Evolutionary conservation across 2,113 vertebrate genomes (phyloP), one percentile per base, ranked within the genome.

Genomic region (Zosterops hypoxanthus): DNA sequence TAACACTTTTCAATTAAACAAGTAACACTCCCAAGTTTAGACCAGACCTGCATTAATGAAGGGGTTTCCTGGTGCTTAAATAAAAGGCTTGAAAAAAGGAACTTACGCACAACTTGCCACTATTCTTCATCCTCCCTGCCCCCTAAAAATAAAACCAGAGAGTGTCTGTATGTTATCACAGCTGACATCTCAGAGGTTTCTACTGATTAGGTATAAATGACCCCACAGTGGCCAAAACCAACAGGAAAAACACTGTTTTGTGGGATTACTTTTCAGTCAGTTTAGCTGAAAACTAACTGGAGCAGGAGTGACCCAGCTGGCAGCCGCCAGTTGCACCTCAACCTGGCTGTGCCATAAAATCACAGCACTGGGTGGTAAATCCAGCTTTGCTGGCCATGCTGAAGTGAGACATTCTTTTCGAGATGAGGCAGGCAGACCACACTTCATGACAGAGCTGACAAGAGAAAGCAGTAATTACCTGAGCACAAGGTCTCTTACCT

Each of bases 401-500:
- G 4, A 18, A 80, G n/a, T 2, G 33, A 59, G 50, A 64, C 22
- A 28, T 33, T 57, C 42, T 22, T 81, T 57, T 41, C 0, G 0
- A 61, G 57, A 28, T 14, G 47, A 83, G 65, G 66, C 83, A 47
- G 53, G 77, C 47, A 85, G 72, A 57, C 10, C 64, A 23, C 28
- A 14, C 55, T 66, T 84, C 8, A 16, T 23, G n/a, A 46, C 20
- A 69, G 83, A 86, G 64, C 46, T 70, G 68, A 49, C 31, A 39
- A 53, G 20, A 85, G 55, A 50, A 92, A 82, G 61, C 71, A 55
- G 36, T 42, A 56, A 77, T 82, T 75, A 72, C 52, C n/a, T 0
- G 21, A 52, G 34, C 14, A 49, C 0, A 0, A 60, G 50, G 8
- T 4, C 23, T 33, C 16, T 94, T 97, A 98, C 98, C 98, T 97